A percentile compares a stretch with the other conserved stretches of the same genome.
These are phyloP conservation scores for Puntigrus tetrazona DNA, from an alignment of 2,113 vertebrate species.

Conservation along the genomic window DNA sequence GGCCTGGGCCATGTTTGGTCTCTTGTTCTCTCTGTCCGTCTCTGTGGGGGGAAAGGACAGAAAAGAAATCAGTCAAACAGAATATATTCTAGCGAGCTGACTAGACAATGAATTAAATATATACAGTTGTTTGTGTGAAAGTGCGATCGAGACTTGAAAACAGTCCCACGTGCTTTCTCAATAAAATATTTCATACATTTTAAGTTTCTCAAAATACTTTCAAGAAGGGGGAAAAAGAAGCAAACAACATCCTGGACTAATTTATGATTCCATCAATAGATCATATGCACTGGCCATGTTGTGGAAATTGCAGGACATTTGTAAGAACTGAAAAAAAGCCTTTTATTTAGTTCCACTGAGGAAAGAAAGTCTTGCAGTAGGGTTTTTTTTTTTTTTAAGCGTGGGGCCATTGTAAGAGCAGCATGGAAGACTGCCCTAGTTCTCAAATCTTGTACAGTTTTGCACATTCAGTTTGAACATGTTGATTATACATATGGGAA, in stretches of 20 bases:
- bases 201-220: not conserved
- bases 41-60: constrained; percentile 20
- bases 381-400: not conserved
- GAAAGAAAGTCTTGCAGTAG: not conserved
- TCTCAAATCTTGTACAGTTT: not conserved
- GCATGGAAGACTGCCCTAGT: not conserved
- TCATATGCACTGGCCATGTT: not conserved
- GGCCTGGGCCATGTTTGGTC: constrained; percentile 83
- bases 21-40: constrained; percentile 27
- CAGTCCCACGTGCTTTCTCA: not conserved
- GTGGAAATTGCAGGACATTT: not conserved
- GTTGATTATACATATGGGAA: not conserved
- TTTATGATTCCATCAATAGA: not conserved
- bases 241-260: not conserved
- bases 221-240: not conserved
- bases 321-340: not conserved
- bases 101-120: constrained; percentile 31
- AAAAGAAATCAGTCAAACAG: constrained; percentile 57
- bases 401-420: not conserved
- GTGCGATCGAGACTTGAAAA: not conserved
- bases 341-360: not conserved
- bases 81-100: not conserved
- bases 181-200: not conserved
- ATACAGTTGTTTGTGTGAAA: constrained; percentile 37
- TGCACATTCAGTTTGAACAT: not conserved